Base-by-base conservation (phyloP, 2,113 vertebrate species). In the Tyto alba region DNA sequence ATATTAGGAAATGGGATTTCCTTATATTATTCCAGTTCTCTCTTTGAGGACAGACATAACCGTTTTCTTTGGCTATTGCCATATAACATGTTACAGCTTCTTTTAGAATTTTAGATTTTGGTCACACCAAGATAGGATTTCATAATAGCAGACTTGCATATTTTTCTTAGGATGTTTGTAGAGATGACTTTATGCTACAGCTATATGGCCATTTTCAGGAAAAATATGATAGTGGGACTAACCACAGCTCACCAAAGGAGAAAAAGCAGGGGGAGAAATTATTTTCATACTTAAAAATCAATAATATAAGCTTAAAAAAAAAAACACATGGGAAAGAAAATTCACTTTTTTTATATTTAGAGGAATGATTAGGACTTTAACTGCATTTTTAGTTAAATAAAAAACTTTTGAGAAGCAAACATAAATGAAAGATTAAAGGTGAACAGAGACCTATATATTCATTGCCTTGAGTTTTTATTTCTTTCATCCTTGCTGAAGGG, bases 311-410 rank as follows among this genome's bases (percentile, higher is more conserved):
- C 27, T 87, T 73, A 17, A 71, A 73, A 52, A 73, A 81, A 36
- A 75, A 19, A 4, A 1, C 10, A 36, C 8, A 20, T 5, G 38
- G 40, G 41, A 77, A 95, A 86, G 64, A 25, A 85, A 86, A 90
- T 57, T 27, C 52, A 86, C 38, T 22, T 85, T 90, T 90, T 91
- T 79, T 48, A 90, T 41, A 74, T 80, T 83, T 56, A 89, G 90
- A 68, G 26, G n/a, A 90, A 91, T 82, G 41, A 77, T 83, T 63
- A 85, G 81, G 36, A 81, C 9, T 74, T 77, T 22, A 80, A 77
- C 36, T 90, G 60, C 66, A 85, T 94, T 96, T 96, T 97, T 95
- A 76, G 80, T 87, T 88, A 75, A 89, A 41, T 85, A 84, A 53
- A 89, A 83, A 80, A 25, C 53, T 89, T 94, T 66, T 34, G 38